Percentiles rank a stretch among this genome's conserved stretches.
These are phyloP conservation scores for Oxyteleia sp. DNA, from an alignment of 2,888 invertebrate species.

Conservation along the genomic window DNA sequence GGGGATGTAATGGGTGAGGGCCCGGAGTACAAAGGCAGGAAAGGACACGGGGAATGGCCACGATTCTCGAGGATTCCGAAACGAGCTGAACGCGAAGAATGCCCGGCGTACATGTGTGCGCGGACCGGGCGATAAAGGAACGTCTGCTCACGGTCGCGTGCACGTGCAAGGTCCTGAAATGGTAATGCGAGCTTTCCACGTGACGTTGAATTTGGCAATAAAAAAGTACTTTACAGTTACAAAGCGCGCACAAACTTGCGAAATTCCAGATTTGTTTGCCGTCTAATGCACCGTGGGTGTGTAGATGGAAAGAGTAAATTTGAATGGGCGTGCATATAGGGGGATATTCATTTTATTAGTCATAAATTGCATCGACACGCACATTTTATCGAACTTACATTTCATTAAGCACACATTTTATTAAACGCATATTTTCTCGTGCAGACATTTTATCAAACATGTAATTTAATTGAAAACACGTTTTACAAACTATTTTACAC, in stretches of 20 bases:
- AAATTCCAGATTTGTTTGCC: constrained; percentile 13
- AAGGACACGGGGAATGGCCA: constrained; percentile 61
- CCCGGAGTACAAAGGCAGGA: constrained; percentile 46
- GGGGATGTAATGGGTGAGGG: too few species aligned
- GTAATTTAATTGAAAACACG: too few species aligned
- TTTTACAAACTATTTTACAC: too few species aligned
- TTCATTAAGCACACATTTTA: too few species aligned
- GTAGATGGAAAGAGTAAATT: too few species aligned
- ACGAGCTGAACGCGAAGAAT: constrained; percentile 47
- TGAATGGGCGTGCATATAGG: too few species aligned
- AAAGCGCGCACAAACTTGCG: constrained; percentile 15
- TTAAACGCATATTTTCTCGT: too few species aligned
- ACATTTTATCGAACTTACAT: too few species aligned
- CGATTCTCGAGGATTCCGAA: constrained; percentile 58
- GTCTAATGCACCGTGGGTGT: too few species aligned
- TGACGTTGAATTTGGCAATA: constrained; percentile 59
- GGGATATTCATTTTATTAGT: too few species aligned
- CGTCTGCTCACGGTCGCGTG: constrained; percentile 55
- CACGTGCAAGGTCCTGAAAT: constrained; percentile 52
- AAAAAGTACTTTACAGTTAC: constrained; percentile 59
- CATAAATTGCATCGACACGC: too few species aligned
- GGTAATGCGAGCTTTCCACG: constrained; percentile 59
- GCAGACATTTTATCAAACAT: too few species aligned
- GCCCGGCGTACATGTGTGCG: constrained; percentile 31
- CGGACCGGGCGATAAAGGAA: constrained; percentile 8